Percentiles rank a stretch among this genome's conserved stretches.
These are phyloP conservation scores for Sylvietta virens DNA, from an alignment of 2,113 vertebrate species.

Conservation along the genomic window DNA sequence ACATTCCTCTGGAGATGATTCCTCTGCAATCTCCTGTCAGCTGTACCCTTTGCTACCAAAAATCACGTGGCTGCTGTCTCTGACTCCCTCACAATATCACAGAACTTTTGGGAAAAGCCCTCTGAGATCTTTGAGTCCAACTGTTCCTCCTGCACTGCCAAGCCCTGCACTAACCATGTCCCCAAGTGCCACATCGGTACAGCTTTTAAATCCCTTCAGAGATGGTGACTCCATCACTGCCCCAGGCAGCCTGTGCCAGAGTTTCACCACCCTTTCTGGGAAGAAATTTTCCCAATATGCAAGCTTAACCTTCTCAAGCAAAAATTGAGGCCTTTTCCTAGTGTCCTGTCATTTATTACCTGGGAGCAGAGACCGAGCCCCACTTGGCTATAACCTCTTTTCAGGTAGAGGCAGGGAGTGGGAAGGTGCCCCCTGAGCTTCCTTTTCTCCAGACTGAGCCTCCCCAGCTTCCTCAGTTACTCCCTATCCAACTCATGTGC, in stretches of 20 bases:
- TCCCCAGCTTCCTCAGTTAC: not conserved
- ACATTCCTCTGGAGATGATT: not conserved
- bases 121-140: not conserved
- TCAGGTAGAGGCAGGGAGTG: not conserved
- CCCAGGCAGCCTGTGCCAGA: not conserved
- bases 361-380: not conserved
- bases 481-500: accelerated
- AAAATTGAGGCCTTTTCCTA: not conserved
- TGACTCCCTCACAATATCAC: not conserved
- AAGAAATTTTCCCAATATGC: not conserved
- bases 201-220: not conserved
- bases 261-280: not conserved
- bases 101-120: not conserved
- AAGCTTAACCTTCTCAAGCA: not conserved
- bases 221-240: not conserved
- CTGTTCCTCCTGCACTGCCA: not conserved
- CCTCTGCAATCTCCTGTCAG: not conserved
- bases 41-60: not conserved
- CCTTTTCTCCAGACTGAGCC: not conserved
- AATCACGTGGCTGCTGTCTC: not conserved
- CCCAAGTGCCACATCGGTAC: not conserved
- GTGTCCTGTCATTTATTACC: not conserved
- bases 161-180: not conserved
- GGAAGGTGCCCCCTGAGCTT: not conserved
- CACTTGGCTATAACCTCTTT: not conserved